These are phyloP conservation scores for Poeciliopsis occidentalis DNA, from an alignment of 2,113 vertebrate genomes.

Conservation along the genomic window DNA sequence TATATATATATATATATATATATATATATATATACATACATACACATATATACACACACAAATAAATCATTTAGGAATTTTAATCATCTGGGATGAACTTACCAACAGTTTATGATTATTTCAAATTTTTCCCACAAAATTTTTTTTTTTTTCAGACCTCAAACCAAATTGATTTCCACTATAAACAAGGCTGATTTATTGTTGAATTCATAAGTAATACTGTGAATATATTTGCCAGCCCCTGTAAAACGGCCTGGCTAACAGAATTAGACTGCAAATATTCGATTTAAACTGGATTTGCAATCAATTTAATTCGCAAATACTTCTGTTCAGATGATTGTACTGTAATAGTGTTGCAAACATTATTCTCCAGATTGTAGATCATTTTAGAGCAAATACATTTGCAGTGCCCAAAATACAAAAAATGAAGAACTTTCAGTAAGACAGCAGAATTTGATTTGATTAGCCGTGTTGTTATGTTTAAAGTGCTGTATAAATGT, in stretches of 20 bases:
- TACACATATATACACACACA: too few species aligned
- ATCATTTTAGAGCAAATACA: neutral
- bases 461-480: neutral
- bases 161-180: conserved; percentile 52
- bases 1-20: conserved; percentile 36
- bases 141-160: conserved; percentile 39
- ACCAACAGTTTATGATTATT: conserved; percentile 70
- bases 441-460: neutral
- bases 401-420: neutral
- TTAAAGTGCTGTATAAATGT: neutral
- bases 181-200: conserved; percentile 58
- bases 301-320: neutral
- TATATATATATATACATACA: conserved; percentile 12
- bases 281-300: neutral
- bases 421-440: too few species aligned
- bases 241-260: neutral
- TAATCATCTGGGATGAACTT: conserved; percentile 67
- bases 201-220: conserved; percentile 44
- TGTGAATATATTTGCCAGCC: conserved; percentile 13
- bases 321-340: neutral
- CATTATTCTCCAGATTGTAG: neutral
- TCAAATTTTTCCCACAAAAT: conserved; percentile 69
- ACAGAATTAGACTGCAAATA: conserved; percentile 1
- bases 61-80: too few species aligned
- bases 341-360: neutral